Evolutionary conservation across 2,113 vertebrate genomes (phyloP), one percentile per base, ranked within the genome.

Genomic region (Gopherus evgoodei): DNA sequence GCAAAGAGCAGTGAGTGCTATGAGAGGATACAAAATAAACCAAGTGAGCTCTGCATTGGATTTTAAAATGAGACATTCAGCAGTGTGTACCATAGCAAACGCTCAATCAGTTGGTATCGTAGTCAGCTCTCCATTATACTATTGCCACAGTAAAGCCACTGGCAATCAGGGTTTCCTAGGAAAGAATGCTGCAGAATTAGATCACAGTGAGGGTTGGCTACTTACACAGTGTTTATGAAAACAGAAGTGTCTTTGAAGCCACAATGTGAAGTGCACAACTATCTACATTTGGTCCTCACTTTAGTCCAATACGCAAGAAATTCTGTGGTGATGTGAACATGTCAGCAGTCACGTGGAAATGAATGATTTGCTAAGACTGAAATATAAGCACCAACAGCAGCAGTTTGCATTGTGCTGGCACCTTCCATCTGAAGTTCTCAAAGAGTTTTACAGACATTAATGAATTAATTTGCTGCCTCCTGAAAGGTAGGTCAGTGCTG

Each of bases 1-100:
- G n/a, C 42, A 53, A n/a, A 59, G 86, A 47, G 79, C 90, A 92
- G 81, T 1, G 6, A 92, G 75, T 14, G 44, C 25, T 29, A 78
- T 49, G 88, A 75, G 65, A 81, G 27, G 87, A 11, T 86, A 11
- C 11, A 78, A 83, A 24, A 56, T 2, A 25, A 80, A 44, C 13
- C 50, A 84, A 79, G 35, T 42, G 17, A 90, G 91, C 1, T 44
- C 12, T 47, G 87, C 49, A 56, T 31, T 94, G 56, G 5, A 17
- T 83, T 94, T 92, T 92, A 27, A 83, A 89, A 79, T 35, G 62
- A 83, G 80, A 93, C 57, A 83, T 27, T 1, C 6, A 12, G 44
- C 44, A 90, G 88, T 44, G 25, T 53, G 90, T 6, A 9, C 19
- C 49, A 50, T 19, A 13, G 17, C 79, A 81, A 52, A 53, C 10